Conservation (phyloP, 2,888 invertebrate species). For the Patella caerulea region DNA sequence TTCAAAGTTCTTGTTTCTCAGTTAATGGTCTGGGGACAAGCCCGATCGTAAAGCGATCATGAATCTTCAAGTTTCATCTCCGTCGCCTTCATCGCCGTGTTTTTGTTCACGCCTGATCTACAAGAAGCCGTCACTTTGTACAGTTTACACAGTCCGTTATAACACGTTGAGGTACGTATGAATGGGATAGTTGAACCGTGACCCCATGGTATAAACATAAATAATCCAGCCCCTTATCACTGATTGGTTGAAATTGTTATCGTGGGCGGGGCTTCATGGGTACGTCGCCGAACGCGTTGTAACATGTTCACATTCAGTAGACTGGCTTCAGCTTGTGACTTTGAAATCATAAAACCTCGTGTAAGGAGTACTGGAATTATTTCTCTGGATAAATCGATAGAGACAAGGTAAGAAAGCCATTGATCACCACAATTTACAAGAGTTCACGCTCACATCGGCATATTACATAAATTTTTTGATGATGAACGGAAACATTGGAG, state of each 20-base stretch:
- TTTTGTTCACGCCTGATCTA: slow-evolving; percentile 7
- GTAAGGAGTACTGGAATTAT: background rate
- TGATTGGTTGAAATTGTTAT: background rate
- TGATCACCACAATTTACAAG: no score
- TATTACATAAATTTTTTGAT: background rate
- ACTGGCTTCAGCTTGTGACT: slow-evolving; percentile 7
- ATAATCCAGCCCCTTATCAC: background rate
- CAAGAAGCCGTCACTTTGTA: background rate
- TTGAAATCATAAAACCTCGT: background rate
- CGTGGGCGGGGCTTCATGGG: background rate
- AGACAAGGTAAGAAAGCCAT: background rate
- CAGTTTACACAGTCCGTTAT: background rate
- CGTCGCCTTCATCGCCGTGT: background rate
- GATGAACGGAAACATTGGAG: background rate
- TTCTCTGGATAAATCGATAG: background rate
- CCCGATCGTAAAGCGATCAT: no score
- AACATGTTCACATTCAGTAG: background rate
- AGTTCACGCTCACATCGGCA: background rate
- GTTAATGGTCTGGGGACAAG: no score
- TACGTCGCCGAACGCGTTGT: background rate
- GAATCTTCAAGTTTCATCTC: no score
- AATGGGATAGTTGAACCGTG: background rate
- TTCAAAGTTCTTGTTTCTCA: no score
- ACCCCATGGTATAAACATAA: background rate
- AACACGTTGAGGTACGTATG: background rate